Evolutionary conservation across 2,797 vertebrate species (phyloP).

Genomic region (Hydrocynus forskahlii): DNA sequence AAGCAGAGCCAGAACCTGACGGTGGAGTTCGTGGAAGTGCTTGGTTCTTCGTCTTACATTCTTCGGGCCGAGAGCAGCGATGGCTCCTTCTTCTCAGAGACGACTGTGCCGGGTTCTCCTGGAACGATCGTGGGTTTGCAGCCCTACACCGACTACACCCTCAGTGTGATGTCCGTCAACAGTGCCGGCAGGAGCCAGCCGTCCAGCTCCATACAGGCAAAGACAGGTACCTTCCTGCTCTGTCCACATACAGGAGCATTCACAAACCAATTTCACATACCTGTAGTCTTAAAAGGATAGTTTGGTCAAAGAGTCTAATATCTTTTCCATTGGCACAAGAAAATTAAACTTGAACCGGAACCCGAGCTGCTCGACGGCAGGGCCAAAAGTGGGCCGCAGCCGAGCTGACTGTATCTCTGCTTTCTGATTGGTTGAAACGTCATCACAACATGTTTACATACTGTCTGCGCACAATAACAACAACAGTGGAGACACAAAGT

Average conservation of each 20-base stretch:
- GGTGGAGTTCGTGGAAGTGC: slow-evolving; percentile 76
- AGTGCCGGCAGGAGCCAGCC: slow-evolving; percentile 83
- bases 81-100: slow-evolving; percentile 78
- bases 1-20: slow-evolving; percentile 87
- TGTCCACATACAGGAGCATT: slow-evolving; percentile 24
- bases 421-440: too few species aligned
- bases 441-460: too few species aligned
- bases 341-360: too few species aligned
- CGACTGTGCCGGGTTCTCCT: slow-evolving; percentile 77
- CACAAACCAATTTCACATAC: too few species aligned
- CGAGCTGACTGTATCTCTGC: too few species aligned
- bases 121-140: slow-evolving; percentile 79
- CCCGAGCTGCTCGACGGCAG: too few species aligned
- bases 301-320: too few species aligned
- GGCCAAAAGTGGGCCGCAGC: too few species aligned
- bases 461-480: too few species aligned
- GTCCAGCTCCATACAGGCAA: slow-evolving; percentile 79
- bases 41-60: slow-evolving; percentile 81
- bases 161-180: slow-evolving; percentile 84
- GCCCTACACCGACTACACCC: slow-evolving; percentile 84
- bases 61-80: slow-evolving; percentile 74
- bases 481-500: too few species aligned
- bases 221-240: slow-evolving; percentile 81
- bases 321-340: too few species aligned
- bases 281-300: too few species aligned